phyloP scores from a whole-genome alignment of 2,797 vertebrate genomes.

The Aldrovandia affinis region DNA sequence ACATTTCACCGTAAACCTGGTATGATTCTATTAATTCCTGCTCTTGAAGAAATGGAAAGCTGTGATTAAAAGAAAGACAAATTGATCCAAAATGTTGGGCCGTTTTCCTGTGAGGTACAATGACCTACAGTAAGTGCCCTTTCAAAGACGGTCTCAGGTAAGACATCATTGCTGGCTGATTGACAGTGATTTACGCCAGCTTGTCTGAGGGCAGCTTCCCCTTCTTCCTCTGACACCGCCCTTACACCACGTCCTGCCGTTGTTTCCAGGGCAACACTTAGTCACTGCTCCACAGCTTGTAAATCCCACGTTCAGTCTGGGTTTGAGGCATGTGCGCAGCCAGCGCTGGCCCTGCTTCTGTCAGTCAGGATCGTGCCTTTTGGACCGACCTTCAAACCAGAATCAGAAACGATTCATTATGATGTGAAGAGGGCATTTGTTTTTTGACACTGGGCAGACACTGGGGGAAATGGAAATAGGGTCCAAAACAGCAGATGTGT shows the following conservation, averaged over 20 bases:
- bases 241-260: background rate
- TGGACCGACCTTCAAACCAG: background rate
- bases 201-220: background rate
- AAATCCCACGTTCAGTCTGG: background rate
- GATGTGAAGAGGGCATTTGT: background rate
- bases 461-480: background rate
- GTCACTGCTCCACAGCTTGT: background rate
- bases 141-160: background rate
- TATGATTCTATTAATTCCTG: background rate
- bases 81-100: background rate
- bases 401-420: background rate
- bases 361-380: background rate
- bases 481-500: background rate
- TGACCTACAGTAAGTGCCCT: background rate
- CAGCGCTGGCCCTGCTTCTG: background rate
- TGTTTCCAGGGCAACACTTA: slow-evolving; percentile 14
- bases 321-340: background rate
- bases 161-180: background rate
- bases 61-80: background rate
- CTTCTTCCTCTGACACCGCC: background rate
- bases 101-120: background rate
- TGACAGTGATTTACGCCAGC: background rate
- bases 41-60: background rate
- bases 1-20: background rate
- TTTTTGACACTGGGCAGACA: background rate